phyloP scores from a whole-genome alignment of 2,113 vertebrate genomes.

The Cyprinus carpio region DNA sequence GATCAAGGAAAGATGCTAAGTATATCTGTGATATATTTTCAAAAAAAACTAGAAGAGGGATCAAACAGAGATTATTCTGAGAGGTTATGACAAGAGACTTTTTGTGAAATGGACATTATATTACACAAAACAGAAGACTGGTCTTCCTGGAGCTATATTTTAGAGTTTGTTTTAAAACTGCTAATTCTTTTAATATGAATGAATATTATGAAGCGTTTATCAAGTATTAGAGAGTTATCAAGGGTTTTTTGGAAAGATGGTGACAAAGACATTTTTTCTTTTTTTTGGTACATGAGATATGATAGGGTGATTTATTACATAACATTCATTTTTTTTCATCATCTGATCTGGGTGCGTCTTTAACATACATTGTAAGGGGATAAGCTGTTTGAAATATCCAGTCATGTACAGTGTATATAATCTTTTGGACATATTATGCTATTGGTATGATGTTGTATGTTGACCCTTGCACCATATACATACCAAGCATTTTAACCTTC shows the following conservation, averaged over 20 bases:
- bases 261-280: constrained; percentile 8
- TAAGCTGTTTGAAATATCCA: constrained; percentile 56
- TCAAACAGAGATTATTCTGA: constrained; percentile 30
- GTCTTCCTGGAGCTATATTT: constrained; percentile 62
- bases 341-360: constrained; percentile 35
- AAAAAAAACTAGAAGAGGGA: background rate
- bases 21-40: constrained; percentile 41
- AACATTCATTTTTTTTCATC: constrained; percentile 19
- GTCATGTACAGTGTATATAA: constrained; percentile 54
- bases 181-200: background rate
- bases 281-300: constrained; percentile 30
- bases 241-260: constrained; percentile 35
- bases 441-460: constrained; percentile 51
- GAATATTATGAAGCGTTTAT: constrained; percentile 22
- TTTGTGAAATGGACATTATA: background rate
- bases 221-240: constrained; percentile 44
- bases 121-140: constrained; percentile 60
- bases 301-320: constrained; percentile 6
- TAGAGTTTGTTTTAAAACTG: constrained; percentile 48
- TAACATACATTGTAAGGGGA: constrained; percentile 27
- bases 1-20: constrained; percentile 41
- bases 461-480: constrained; percentile 21
- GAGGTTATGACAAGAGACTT: background rate
- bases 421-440: constrained; percentile 52
- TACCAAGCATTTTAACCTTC: constrained; percentile 22